Conservation (phyloP, 1,140 invertebrate genomes). For the Elysia chlorotica region DNA sequence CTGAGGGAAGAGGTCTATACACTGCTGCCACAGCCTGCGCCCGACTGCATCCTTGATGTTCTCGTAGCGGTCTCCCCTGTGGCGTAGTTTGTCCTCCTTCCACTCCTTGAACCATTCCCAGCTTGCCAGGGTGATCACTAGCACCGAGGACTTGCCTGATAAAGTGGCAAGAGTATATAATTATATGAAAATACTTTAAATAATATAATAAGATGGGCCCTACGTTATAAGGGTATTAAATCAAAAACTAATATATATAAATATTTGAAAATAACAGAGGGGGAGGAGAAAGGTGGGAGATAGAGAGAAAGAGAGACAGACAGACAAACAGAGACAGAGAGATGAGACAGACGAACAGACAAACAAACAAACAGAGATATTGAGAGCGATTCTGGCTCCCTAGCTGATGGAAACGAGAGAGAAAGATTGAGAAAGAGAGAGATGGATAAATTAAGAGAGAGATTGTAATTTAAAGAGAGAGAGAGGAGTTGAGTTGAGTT, state of each 20-base stretch:
- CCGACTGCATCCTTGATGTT: conserved; percentile 56
- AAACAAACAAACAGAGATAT: too few species aligned
- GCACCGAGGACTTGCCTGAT: conserved; percentile 53
- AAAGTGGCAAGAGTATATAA: too few species aligned
- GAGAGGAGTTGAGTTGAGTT: not conserved
- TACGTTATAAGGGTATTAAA: too few species aligned
- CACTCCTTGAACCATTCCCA: conserved; percentile 61
- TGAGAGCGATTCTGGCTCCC: not conserved
- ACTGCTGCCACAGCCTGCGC: conserved; percentile 54
- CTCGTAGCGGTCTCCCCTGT: conserved; percentile 62
- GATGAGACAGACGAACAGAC: too few species aligned
- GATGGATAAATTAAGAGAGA: not conserved
- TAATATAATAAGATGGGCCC: too few species aligned
- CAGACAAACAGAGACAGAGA: too few species aligned
- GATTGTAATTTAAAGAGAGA: not conserved
- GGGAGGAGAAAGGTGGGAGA: too few species aligned
- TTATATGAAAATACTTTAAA: too few species aligned
- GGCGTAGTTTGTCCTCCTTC: conserved; percentile 53
- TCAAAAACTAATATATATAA: too few species aligned
- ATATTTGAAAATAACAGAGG: too few species aligned
- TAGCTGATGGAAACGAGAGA: not conserved
- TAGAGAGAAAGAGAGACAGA: too few species aligned
- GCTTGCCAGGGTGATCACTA: conserved; percentile 55
- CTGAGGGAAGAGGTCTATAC: conserved; percentile 2
- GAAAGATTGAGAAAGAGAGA: not conserved